Percentiles rank a stretch among this genome's conserved stretches.
Evolutionary conservation across 2,113 vertebrate species (phyloP).

Genomic region (Antigone vipio): DNA sequence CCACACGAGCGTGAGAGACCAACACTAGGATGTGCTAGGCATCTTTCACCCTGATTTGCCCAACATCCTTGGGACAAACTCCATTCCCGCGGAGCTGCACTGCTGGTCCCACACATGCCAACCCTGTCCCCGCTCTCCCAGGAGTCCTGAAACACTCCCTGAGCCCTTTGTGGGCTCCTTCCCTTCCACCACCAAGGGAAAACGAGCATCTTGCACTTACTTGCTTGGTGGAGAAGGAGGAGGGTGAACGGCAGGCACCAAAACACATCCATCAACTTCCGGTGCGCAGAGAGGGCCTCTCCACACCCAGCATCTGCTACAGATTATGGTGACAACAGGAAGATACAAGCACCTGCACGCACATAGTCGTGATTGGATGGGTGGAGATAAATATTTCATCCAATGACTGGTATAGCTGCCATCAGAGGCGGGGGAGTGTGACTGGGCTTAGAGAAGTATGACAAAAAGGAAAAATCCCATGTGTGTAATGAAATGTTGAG

Average conservation of each 20-base stretch:
- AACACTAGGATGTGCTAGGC: accelerated
- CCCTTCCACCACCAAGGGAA: neutral
- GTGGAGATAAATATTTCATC: too few relatives aligned
- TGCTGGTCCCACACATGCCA: accelerated
- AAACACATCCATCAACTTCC: accelerated
- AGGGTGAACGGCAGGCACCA: accelerated
- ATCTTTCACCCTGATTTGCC: neutral
- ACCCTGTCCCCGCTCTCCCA: accelerated
- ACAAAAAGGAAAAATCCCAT: too few relatives aligned
- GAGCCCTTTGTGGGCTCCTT: neutral
- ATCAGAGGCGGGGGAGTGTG: too few relatives aligned
- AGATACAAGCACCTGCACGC: accelerated
- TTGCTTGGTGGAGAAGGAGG: neutral
- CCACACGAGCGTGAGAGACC: accelerated
- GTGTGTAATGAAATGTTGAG: too few relatives aligned
- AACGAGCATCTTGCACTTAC: neutral
- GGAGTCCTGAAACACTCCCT: neutral
- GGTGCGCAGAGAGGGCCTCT: accelerated
- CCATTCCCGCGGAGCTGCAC: accelerated
- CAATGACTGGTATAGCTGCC: too few relatives aligned
- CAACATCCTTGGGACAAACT: neutral
- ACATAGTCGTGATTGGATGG: too few relatives aligned
- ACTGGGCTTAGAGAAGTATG: too few relatives aligned
- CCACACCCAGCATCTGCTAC: accelerated
- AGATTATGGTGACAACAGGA: accelerated